phyloP scores from a whole-genome alignment of 1,140 invertebrate genomes.

The Anthonomus grandis region DNA sequence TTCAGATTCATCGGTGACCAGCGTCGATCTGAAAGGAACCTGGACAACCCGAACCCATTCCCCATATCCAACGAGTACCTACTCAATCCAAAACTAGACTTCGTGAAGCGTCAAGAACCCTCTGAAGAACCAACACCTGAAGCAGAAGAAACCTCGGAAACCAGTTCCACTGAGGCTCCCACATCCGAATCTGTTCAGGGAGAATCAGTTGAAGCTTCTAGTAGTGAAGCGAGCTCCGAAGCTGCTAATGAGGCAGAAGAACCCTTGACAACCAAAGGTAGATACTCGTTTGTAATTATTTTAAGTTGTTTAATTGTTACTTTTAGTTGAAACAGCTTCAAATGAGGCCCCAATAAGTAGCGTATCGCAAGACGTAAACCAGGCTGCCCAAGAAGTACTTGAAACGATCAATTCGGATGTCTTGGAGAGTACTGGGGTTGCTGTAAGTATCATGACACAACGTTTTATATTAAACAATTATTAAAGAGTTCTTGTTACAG shows the following conservation, averaged over 20 bases:
- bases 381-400: constrained; percentile 9
- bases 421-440: constrained; percentile 17
- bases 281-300: too few relatives aligned
- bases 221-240: neutral
- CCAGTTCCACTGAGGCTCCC: neutral
- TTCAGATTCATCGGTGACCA: too few relatives aligned
- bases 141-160: neutral
- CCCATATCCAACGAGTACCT: constrained; percentile 19
- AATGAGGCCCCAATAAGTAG: neutral
- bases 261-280: too few relatives aligned
- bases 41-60: neutral
- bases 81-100: constrained; percentile 2
- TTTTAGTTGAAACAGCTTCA: neutral
- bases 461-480: too few relatives aligned
- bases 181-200: neutral
- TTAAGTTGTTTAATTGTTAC: too few relatives aligned
- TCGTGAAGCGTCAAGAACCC: constrained; percentile 16
- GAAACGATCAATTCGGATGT: constrained; percentile 19
- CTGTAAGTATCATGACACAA: neutral
- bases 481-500: too few relatives aligned
- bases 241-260: too few relatives aligned
- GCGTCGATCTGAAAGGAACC: neutral
- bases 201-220: too few relatives aligned
- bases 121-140: neutral
- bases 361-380: neutral